A percentile compares a stretch with the other conserved stretches of the same genome.
phyloP scores from a whole-genome alignment of 2,797 vertebrate species.

The Mastacembelus armatus region DNA sequence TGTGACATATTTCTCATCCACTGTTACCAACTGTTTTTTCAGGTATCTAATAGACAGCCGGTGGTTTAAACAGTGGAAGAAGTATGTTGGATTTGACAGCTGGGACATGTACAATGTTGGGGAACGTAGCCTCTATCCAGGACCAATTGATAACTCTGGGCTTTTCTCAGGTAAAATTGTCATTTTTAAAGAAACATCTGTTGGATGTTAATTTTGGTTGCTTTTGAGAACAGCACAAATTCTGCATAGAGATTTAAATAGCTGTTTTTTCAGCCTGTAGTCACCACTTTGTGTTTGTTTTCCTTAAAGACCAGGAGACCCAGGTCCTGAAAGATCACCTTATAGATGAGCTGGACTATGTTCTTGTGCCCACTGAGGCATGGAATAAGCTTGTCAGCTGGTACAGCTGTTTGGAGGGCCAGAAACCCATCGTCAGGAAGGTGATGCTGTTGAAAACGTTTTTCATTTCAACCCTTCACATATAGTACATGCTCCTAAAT shows the following conservation, averaged over 20 bases:
- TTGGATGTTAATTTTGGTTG: neutral
- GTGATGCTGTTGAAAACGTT: conserved; percentile 73
- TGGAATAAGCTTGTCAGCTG: conserved; percentile 93
- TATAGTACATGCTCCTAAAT: neutral
- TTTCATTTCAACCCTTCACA: neutral
- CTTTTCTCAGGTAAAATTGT: conserved; percentile 90
- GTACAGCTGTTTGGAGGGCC: conserved; percentile 92
- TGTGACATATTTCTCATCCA: conserved; percentile 3
- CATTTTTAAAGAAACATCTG: neutral
- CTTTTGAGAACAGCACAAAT: neutral
- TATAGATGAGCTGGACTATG: conserved; percentile 96
- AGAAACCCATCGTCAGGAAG: conserved; percentile 93
- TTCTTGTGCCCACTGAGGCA: conserved; percentile 92
- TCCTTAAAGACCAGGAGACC: conserved; percentile 87
- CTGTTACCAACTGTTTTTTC: conserved; percentile 28
- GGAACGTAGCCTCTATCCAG: conserved; percentile 91
- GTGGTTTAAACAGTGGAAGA: conserved; percentile 99
- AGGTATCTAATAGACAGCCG: conserved; percentile 97
- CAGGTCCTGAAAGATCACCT: conserved; percentile 95
- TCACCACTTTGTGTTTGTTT: conserved; percentile 1
- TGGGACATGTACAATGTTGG: conserved; percentile 96
- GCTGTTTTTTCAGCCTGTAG: neutral
- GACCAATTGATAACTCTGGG: conserved; percentile 95
- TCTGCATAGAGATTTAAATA: neutral
- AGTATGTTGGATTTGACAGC: conserved; percentile 96